Evolutionary conservation across 1,140 invertebrate genomes (phyloP), one percentile per base, ranked within the genome.

Genomic region (Drosophila willistoni): DNA sequence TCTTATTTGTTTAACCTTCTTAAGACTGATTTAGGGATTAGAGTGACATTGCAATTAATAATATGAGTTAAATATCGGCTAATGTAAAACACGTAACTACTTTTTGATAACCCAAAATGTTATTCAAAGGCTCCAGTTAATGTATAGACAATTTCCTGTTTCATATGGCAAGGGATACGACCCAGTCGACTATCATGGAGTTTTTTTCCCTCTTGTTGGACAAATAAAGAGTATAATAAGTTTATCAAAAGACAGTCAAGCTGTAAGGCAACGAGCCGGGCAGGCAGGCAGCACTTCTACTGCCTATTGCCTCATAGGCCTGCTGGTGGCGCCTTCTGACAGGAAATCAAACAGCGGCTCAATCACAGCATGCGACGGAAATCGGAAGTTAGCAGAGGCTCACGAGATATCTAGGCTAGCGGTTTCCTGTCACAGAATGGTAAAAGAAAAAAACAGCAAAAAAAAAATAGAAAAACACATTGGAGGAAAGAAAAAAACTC

Each of bases 321-420:
- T 73, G 12, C 34, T 51, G 44, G 19, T 71, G 83, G 79, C 75
- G 71, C 73, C 84, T 73, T 81, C 72, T 73, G 69, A 75, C 77
- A 83, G 83, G 83, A 87, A 87, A 80, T 89, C 73, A 89, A 80
- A 84, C 84, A 77, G 44, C 36, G 73, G 77, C 83, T 83, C 84
- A 83, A 86, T 87, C 83, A 86, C 80, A 68, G 76, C 79, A 71
- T 76, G 71, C 73, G 76, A 76, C 83, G 83, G 83, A 86, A 86
- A 86, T 89, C 84, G 83, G 83, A 87, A 89, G 83, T 87, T 89
- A 89, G 83, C 83, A 89, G 17, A 51, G 84, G 83, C 83, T 72
- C 84, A 83, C 77, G 83, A 51, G 44, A 87, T 87, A 87, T 87
- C 83, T 76, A 9, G 42, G 70, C 78, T 57, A 66, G 77, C 77